These are phyloP conservation scores for Stictocephala bisonia DNA, from an alignment of 2,888 invertebrate genomes.

Conservation along the genomic window DNA sequence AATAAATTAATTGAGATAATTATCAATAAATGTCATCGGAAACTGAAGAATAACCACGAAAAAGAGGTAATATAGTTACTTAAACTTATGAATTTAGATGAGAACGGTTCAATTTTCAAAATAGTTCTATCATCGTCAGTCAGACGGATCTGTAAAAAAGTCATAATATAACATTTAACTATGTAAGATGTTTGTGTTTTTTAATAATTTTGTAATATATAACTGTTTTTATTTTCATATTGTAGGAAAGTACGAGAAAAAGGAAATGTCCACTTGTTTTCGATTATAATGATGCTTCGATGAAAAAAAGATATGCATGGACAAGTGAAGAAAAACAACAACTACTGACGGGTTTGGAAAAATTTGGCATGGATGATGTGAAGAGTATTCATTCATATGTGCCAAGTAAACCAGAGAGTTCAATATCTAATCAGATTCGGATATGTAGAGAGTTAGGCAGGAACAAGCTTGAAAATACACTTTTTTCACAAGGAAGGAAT, in stretches of 20 bases:
- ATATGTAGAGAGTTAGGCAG: neutral
- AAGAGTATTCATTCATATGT: neutral
- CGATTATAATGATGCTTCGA: neutral
- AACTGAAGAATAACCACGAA: too few species aligned
- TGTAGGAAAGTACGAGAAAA: conserved; percentile 11
- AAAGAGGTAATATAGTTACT: too few species aligned
- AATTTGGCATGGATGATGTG: neutral
- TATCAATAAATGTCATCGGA: too few species aligned
- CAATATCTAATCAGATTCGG: neutral
- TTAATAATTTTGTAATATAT: too few species aligned
- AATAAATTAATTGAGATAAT: too few species aligned
- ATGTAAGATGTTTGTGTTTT: too few species aligned
- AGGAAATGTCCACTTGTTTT: neutral
- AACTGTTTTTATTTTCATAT: neutral
- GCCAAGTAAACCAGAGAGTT: neutral
- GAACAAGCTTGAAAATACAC: neutral
- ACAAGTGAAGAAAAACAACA: neutral
- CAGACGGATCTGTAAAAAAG: too few species aligned
- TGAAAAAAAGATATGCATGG: neutral
- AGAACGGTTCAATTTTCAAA: too few species aligned
- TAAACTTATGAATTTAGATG: too few species aligned
- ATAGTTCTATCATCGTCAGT: too few species aligned
- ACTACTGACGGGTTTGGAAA: neutral
- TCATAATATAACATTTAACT: too few species aligned
- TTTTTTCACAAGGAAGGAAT: neutral